These are phyloP conservation scores for Cheumatopsyche charites DNA, from an alignment of 1,140 invertebrate species.

Conservation along the genomic window DNA sequence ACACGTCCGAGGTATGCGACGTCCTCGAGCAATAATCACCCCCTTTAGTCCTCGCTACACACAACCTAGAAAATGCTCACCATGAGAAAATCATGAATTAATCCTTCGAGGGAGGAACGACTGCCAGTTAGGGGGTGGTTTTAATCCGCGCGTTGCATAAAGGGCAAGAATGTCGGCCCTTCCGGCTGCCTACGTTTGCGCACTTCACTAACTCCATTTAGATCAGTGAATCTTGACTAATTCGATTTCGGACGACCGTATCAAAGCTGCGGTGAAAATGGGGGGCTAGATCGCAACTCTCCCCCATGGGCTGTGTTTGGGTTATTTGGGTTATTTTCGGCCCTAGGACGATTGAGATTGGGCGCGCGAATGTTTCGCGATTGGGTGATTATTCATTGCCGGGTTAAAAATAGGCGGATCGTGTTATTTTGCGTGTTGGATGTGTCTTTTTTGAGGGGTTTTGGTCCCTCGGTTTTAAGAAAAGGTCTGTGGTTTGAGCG, in stretches of 20 bases:
- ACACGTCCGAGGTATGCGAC: conserved; percentile 1
- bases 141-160: conserved; percentile 13
- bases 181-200: conserved; percentile 30
- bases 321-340: not conserved
- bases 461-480: too few species aligned
- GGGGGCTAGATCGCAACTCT: not conserved
- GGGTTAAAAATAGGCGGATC: not conserved
- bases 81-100: conserved; percentile 16
- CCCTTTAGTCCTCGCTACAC: not conserved
- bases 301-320: not conserved
- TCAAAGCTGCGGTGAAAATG: not conserved
- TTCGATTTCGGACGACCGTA: conserved; percentile 33
- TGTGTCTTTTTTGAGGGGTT: too few species aligned
- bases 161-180: conserved; percentile 5
- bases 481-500: too few species aligned
- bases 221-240: conserved; percentile 42
- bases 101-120: not conserved
- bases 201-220: conserved; percentile 38
- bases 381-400: too few species aligned
- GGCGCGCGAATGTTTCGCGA: too few species aligned
- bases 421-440: not conserved
- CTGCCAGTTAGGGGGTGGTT: too few species aligned
- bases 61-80: not conserved
- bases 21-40: conserved; percentile 8
- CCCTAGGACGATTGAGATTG: not conserved